Percentiles rank a stretch among this genome's conserved stretches.
These are phyloP conservation scores for Laticauda colubrina DNA, from an alignment of 2,113 vertebrate species.

Conservation along the genomic window DNA sequence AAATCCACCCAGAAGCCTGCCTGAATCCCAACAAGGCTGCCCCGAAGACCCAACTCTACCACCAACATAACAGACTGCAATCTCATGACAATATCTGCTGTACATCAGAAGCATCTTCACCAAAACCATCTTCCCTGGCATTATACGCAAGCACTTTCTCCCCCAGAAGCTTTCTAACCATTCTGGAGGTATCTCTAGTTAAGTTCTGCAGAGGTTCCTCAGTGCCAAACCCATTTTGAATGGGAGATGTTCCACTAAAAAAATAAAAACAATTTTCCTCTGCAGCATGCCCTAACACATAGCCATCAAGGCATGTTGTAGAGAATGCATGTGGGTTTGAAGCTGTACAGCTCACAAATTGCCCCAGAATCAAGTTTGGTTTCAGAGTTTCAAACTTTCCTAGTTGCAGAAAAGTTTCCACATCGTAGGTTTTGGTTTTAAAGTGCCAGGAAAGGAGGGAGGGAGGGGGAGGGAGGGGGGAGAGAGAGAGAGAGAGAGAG, in stretches of 20 bases:
- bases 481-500: not conserved
- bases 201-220: not conserved
- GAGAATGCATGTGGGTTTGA: not conserved
- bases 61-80: not conserved
- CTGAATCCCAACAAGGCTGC: not conserved
- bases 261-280: not conserved
- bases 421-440: not conserved
- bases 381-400: not conserved
- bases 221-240: not conserved
- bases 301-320: not conserved
- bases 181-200: not conserved
- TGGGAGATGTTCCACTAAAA: not conserved
- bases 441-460: not conserved
- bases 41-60: not conserved
- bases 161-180: not conserved
- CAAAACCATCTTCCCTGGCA: not conserved
- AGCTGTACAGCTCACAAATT: not conserved
- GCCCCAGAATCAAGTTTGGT: not conserved
- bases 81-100: too few relatives aligned
- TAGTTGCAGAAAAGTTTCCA: not conserved
- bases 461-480: not conserved
- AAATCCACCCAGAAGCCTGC: not conserved
- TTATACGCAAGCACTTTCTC: not conserved
- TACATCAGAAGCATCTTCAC: not conserved
- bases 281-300: not conserved